Conservation (phyloP, 2,797 vertebrate genomes). For the Neosilurus hyrtlii region DNA sequence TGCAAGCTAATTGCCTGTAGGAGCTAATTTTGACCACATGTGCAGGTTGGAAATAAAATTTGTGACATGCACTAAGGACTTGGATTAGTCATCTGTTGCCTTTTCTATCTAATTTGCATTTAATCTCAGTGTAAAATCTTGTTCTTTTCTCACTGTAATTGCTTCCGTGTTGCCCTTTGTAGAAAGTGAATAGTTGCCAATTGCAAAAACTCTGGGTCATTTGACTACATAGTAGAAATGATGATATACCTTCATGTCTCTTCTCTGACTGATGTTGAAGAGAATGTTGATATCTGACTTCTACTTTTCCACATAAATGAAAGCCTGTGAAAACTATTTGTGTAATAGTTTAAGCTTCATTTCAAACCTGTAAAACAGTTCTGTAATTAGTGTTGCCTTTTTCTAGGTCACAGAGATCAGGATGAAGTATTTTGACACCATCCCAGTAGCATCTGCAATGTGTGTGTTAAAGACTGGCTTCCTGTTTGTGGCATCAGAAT, state of each 20-base stretch:
- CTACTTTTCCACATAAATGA: neutral
- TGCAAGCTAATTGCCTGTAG: neutral
- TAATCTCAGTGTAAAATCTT: neutral
- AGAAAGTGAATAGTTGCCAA: neutral
- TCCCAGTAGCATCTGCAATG: conserved; percentile 95
- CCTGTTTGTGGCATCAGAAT: conserved; percentile 94
- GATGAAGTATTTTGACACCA: conserved; percentile 97
- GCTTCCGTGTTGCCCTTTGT: too few relatives aligned
- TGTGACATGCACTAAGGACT: too few relatives aligned
- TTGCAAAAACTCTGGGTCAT: neutral
- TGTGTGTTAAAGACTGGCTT: conserved; percentile 98
- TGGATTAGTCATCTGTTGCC: neutral
- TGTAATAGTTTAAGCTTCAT: neutral
- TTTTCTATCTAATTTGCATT: neutral
- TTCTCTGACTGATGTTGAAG: conserved; percentile 28
- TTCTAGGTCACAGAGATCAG: conserved; percentile 94
- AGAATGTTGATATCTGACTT: conserved; percentile 3
- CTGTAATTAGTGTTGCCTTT: neutral
- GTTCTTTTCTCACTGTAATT: neutral
- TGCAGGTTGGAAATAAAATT: neutral
- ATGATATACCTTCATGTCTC: conserved; percentile 28
- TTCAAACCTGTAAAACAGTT: neutral
- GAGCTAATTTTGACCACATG: neutral
- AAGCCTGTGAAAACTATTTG: neutral
- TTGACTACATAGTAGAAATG: neutral